A percentile compares a stretch with the other conserved stretches of the same genome.
phyloP scores from a whole-genome alignment of 1,140 invertebrate genomes.

The Papilio helenus region DNA sequence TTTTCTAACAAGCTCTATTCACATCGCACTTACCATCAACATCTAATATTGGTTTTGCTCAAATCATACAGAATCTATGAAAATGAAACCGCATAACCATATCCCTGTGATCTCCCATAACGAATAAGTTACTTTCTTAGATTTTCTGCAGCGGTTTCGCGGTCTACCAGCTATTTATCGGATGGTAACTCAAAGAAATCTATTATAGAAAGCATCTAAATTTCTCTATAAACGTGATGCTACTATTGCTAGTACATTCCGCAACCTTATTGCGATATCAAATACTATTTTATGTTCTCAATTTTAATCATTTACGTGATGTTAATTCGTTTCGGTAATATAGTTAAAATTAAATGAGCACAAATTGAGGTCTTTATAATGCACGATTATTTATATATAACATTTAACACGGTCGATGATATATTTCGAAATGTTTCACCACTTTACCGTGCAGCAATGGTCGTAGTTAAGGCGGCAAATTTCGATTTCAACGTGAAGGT shows the following conservation, averaged over 20 bases:
- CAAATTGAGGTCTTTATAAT: slow-evolving; percentile 14
- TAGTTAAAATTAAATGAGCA: neutral
- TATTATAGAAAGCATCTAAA: slow-evolving; percentile 61
- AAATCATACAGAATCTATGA: slow-evolving; percentile 71
- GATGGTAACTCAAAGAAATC: slow-evolving; percentile 70
- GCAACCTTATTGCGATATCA: slow-evolving; percentile 42
- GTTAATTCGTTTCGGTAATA: slow-evolving; percentile 17
- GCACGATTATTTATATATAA: slow-evolving; percentile 10
- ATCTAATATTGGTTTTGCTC: slow-evolving; percentile 77
- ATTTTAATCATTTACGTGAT: slow-evolving; percentile 37
- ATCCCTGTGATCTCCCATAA: slow-evolving; percentile 69
- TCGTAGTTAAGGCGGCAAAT: slow-evolving; percentile 43
- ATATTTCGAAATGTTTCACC: slow-evolving; percentile 35
- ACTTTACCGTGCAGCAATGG: slow-evolving; percentile 26
- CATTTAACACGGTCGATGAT: slow-evolving; percentile 25
- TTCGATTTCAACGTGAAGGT: slow-evolving; percentile 74
- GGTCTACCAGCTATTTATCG: slow-evolving; percentile 74
- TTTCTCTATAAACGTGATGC: slow-evolving; percentile 66
- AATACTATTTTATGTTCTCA: slow-evolving; percentile 42
- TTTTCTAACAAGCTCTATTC: slow-evolving; percentile 62
- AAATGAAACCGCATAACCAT: slow-evolving; percentile 70
- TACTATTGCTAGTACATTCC: slow-evolving; percentile 47
- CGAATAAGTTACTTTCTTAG: slow-evolving; percentile 74
- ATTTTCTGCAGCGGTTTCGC: slow-evolving; percentile 75
- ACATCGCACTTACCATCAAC: slow-evolving; percentile 65